These are phyloP conservation scores for Orthosia cruda DNA, from an alignment of 2,888 invertebrate genomes.

Conservation along the genomic window DNA sequence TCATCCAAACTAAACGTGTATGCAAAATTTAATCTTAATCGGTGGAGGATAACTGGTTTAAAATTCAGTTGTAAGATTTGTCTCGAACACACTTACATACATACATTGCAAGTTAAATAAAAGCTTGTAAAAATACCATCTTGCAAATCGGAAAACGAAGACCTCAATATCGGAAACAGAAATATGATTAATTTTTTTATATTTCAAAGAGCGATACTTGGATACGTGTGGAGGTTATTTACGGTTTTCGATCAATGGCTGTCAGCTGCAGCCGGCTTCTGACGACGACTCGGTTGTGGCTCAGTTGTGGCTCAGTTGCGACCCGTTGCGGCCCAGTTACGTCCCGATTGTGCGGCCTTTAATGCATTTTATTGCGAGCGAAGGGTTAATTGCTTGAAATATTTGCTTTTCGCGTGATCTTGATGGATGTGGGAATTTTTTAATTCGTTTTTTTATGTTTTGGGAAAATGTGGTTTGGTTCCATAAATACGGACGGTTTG, in stretches of 20 bases:
- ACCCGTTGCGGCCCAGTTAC: constrained; percentile 9
- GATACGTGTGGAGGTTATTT: constrained; percentile 40
- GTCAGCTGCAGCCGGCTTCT: constrained; percentile 41
- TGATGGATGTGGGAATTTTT: constrained; percentile 12
- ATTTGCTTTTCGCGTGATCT: constrained; percentile 20
- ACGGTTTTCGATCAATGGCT: constrained; percentile 45
- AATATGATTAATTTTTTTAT: constrained; percentile 26
- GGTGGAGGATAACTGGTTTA: too few species aligned
- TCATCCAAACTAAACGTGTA: too few species aligned
- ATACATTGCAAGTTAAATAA: too few species aligned
- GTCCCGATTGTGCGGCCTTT: constrained; percentile 13
- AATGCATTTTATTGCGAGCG: constrained; percentile 40
- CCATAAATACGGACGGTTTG: too few species aligned
- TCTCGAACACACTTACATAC: too few species aligned
- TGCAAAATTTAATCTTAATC: too few species aligned
- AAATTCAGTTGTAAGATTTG: too few species aligned
- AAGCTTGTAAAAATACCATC: too few species aligned
- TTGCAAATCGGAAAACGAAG: constrained; percentile 15
- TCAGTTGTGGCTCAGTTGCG: constrained; percentile 21
- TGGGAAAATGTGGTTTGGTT: not conserved
- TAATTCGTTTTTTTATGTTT: not conserved
- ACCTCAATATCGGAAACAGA: constrained; percentile 7
- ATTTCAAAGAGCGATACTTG: constrained; percentile 16
- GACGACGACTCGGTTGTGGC: constrained; percentile 18
- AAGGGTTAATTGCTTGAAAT: constrained; percentile 44